Evolutionary conservation across 2,888 invertebrate species (phyloP), one percentile per base, ranked within the genome.

Genomic region (Ectemnius cavifrons): DNA sequence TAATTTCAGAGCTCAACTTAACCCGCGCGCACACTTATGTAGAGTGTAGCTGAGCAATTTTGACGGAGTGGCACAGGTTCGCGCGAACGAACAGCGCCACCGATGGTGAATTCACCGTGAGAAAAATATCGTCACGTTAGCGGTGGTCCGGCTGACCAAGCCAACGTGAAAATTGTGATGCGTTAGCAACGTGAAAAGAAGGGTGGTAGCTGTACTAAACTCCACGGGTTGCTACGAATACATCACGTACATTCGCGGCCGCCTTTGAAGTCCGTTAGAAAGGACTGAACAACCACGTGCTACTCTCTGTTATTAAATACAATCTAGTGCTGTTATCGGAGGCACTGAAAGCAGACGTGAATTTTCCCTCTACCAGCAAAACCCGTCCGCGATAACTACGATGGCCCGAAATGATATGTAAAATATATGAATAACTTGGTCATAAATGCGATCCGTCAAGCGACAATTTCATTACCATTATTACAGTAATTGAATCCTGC

Each of bases 291-390:
- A 73, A 73, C 73, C 56, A 70, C 76, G 76, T 72, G 82, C 75
- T 81, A 76, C 81, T 76, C 78, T 78, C 78, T 72, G 79, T 77
- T 78, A 82, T 85, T 84, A 85, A 84, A 85, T 81, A 82, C 78
- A 80, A 73, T 52, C 37, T 37, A 37, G 8, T 37, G 37, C 37
- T 11, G 37, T 37, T 8, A 37, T 37, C 37, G 37, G 8, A 37
- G 5, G 6, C 11, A 37, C 37, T 37, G 11, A 37, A 37, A 37
- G 11, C 37, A 6, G 37, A 37, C 37, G 37, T 37, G 37, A 37
- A 37, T 37, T 37, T 37, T 37, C 37, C 37, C 37, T 6, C 8
- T 37, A 11, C 37, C 8, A 37, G 5, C 1, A 37, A 37, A 37
- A 6, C 5, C 5, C 37, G 8, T 0, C 37, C 37, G 37, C 37